phyloP scores from a whole-genome alignment of 2,113 vertebrate species.

The Entosphenus tridentatus region DNA sequence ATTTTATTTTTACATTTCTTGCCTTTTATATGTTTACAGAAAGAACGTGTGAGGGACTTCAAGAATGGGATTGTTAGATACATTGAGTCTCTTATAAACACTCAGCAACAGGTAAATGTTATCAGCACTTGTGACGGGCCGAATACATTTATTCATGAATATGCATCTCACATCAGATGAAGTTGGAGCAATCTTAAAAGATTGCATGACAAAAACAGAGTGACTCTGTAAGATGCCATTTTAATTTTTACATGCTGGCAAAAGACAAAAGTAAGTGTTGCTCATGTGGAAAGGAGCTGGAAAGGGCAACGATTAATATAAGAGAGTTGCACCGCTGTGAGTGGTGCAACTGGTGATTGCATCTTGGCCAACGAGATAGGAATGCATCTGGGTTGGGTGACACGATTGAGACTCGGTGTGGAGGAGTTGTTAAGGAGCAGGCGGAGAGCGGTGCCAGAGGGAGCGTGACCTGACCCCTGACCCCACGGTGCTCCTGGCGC shows the following conservation, averaged over 20 bases:
- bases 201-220: neutral
- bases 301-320: too few relatives aligned
- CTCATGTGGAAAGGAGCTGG: neutral
- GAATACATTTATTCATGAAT: constrained; percentile 12
- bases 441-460: too few relatives aligned
- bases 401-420: too few relatives aligned
- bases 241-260: neutral
- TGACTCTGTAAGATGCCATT: neutral
- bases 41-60: constrained; percentile 85
- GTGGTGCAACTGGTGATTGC: too few relatives aligned
- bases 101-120: constrained; percentile 66
- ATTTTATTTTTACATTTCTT: constrained; percentile 11
- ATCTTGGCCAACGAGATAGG: too few relatives aligned
- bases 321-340: too few relatives aligned
- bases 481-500: too few relatives aligned
- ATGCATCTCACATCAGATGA: neutral
- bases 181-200: neutral
- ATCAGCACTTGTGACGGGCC: neutral
- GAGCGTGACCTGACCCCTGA: too few relatives aligned
- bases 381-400: too few relatives aligned
- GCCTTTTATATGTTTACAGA: constrained; percentile 27
- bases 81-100: constrained; percentile 82
- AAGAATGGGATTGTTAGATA: constrained; percentile 81
- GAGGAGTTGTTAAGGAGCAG: too few relatives aligned
- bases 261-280: constrained; percentile 2